Evolutionary conservation across 2,797 vertebrate species (phyloP).

Genomic region (Mormyrops attenuatus): DNA sequence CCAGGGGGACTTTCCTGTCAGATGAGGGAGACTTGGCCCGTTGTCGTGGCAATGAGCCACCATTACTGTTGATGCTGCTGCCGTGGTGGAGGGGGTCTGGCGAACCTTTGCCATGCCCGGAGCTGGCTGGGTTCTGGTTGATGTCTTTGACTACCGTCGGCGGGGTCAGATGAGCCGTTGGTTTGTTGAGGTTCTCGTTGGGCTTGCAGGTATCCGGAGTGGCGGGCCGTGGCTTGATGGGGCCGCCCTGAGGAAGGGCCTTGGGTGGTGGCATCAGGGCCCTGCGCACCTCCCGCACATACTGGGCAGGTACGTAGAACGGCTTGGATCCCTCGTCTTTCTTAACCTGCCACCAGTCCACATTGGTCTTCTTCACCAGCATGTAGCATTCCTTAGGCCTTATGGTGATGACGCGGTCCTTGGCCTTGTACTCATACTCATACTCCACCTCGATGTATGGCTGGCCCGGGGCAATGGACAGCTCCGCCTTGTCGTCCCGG

Average conservation of each 20-base stretch:
- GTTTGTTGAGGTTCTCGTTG: constrained; percentile 80
- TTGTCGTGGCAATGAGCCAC: constrained; percentile 57
- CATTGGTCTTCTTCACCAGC: constrained; percentile 90
- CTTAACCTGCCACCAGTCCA: constrained; percentile 96
- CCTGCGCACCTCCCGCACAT: constrained; percentile 85
- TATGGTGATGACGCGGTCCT: constrained; percentile 83
- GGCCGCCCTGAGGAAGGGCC: constrained; percentile 53
- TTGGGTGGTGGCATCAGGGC: constrained; percentile 86
- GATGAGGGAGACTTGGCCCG: constrained; percentile 78
- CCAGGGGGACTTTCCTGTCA: constrained; percentile 53
- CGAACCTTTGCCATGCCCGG: constrained; percentile 64
- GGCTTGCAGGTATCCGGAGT: constrained; percentile 67
- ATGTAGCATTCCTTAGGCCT: constrained; percentile 87
- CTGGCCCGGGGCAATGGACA: constrained; percentile 65
- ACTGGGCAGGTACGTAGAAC: constrained; percentile 93
- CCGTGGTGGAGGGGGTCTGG: constrained; percentile 56
- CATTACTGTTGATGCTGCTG: constrained; percentile 73
- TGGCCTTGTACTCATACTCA: constrained; percentile 90
- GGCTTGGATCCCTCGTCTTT: constrained; percentile 79
- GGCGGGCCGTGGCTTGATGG: constrained; percentile 58
- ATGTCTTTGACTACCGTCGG: constrained; percentile 72
- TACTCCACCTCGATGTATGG: constrained; percentile 89
- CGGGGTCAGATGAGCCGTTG: constrained; percentile 61
- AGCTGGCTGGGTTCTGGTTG: constrained; percentile 81
- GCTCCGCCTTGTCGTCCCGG: constrained; percentile 63